phyloP scores from a whole-genome alignment of 2,888 invertebrate species.

The Leptinotarsa peninsularis region DNA sequence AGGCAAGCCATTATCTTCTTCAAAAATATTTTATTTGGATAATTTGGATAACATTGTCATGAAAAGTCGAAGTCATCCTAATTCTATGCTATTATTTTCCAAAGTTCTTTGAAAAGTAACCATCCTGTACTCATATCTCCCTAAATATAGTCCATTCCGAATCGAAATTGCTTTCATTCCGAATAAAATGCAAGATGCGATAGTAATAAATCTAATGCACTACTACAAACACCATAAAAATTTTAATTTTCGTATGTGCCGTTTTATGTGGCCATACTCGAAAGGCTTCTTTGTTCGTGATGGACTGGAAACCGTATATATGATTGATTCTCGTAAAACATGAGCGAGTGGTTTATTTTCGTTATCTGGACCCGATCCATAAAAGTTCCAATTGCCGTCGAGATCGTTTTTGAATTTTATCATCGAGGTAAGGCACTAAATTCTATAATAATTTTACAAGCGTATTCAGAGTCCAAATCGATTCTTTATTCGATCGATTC shows the following conservation, averaged over 20 bases:
- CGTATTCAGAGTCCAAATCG: not conserved
- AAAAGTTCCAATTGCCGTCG: conserved; percentile 55
- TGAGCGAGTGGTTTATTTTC: conserved; percentile 25
- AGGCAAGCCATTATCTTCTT: no score
- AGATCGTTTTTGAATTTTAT: conserved; percentile 52
- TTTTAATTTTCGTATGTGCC: conserved; percentile 54
- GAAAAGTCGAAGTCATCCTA: no score
- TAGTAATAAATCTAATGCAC: conserved; percentile 40
- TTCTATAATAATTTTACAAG: conserved; percentile 48
- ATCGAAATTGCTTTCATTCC: conserved; percentile 2
- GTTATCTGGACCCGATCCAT: conserved; percentile 47
- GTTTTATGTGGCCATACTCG: conserved; percentile 50
- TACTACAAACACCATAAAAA: conserved; percentile 53
- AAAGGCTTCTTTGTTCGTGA: conserved; percentile 46
- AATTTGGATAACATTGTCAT: no score
- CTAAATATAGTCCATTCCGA: not conserved
- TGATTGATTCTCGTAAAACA: conserved; percentile 53
- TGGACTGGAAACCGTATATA: conserved; percentile 47
- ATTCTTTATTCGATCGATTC: no score
- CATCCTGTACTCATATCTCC: not conserved
- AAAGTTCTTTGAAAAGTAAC: no score
- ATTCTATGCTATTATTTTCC: no score
- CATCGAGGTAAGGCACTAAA: conserved; percentile 48
- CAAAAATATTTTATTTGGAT: no score
- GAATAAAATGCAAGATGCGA: conserved; percentile 4